Conservation (phyloP, 2,888 invertebrate species). For the Phaonia tiefii region DNA sequence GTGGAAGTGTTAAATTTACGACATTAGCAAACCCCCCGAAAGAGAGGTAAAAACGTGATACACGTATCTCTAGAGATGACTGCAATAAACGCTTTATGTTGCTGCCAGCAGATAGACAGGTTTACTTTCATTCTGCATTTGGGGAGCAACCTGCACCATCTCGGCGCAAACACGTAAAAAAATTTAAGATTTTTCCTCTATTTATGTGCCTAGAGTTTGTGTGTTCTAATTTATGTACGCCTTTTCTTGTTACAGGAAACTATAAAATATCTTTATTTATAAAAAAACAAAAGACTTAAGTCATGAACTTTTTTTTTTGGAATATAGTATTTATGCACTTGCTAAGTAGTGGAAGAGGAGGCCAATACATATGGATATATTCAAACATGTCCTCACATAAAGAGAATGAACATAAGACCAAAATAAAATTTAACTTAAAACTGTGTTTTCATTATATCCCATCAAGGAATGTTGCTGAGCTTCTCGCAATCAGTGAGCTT, state of each 20-base stretch:
- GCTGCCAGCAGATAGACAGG: slow-evolving; percentile 9
- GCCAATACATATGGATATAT: too few species aligned
- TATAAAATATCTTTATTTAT: slow-evolving; percentile 65
- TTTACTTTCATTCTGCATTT: slow-evolving; percentile 7
- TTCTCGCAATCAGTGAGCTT: too few species aligned
- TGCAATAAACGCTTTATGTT: slow-evolving; percentile 4
- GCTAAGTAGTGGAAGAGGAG: too few species aligned
- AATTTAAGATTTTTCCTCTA: neutral
- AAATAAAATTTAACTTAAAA: too few species aligned
- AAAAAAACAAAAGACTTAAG: slow-evolving; percentile 29
- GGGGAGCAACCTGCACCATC: slow-evolving; percentile 8
- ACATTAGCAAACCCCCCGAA: slow-evolving; percentile 6
- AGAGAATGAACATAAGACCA: too few species aligned
- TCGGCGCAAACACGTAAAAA: neutral
- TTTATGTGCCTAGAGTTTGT: neutral
- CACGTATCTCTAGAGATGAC: slow-evolving; percentile 12
- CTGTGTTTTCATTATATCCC: too few species aligned
- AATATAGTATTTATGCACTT: too few species aligned
- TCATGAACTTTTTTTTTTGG: slow-evolving; percentile 9
- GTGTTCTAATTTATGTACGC: slow-evolving; percentile 59
- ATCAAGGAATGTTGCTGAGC: too few species aligned
- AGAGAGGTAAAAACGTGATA: slow-evolving; percentile 30
- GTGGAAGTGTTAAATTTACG: slow-evolving; percentile 51
- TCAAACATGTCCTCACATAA: too few species aligned
- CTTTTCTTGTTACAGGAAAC: slow-evolving; percentile 63